A percentile compares a stretch with the other conserved stretches of the same genome.
These are phyloP conservation scores for Oryzias curvinotus DNA, from an alignment of 2,113 vertebrate genomes.

Conservation along the genomic window DNA sequence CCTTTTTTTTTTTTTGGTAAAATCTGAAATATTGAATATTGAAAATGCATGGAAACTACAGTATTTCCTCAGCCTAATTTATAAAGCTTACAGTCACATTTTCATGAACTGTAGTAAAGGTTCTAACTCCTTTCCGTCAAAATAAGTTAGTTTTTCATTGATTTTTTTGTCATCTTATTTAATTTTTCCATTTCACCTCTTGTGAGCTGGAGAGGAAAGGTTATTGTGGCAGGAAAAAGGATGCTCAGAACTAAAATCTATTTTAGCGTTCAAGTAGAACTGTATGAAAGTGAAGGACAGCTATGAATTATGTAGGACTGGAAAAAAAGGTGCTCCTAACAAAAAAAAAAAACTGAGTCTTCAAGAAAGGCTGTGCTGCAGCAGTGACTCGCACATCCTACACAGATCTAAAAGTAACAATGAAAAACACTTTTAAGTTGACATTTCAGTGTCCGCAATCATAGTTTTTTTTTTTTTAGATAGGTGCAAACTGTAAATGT, in stretches of 20 bases:
- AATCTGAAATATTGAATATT: too few relatives aligned
- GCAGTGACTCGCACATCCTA: constrained; percentile 44
- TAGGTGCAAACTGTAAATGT: constrained; percentile 2
- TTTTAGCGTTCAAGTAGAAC: constrained; percentile 70
- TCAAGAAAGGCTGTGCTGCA: constrained; percentile 50
- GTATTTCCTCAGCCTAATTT: not conserved
- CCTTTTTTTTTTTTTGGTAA: too few relatives aligned
- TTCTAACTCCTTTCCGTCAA: constrained; percentile 15
- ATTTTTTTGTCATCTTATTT: constrained; percentile 16
- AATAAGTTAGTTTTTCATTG: constrained; percentile 11
- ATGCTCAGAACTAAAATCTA: constrained; percentile 48
- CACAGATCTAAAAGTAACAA: constrained; percentile 35
- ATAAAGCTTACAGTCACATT: not conserved
- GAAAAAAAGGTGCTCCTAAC: constrained; percentile 62
- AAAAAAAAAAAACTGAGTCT: constrained; percentile 56
- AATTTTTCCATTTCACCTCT: constrained; percentile 19
- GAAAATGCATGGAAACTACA: too few relatives aligned
- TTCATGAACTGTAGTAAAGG: not conserved
- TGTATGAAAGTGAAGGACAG: constrained; percentile 74
- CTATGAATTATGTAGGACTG: constrained; percentile 73
- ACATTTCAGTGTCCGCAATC: constrained; percentile 23
- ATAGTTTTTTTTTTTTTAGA: constrained; percentile 19
- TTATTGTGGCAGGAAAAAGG: constrained; percentile 34
- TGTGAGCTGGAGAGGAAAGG: constrained; percentile 9
- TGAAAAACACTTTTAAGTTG: constrained; percentile 44